Evolutionary conservation across 2,113 vertebrate genomes (phyloP).

Genomic region (Cottus gobio): DNA sequence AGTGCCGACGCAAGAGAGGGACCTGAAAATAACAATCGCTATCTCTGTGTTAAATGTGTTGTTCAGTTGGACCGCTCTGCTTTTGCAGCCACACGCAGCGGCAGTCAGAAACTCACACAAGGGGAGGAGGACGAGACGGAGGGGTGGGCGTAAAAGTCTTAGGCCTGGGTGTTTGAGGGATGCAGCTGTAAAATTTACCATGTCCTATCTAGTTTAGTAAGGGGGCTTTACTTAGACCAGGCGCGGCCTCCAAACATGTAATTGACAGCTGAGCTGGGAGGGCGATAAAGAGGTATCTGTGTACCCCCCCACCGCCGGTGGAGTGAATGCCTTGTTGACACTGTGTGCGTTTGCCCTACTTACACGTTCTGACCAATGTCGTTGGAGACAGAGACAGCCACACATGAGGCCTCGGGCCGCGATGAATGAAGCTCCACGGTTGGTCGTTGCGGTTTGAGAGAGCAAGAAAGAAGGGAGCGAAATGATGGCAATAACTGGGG

Average conservation of each 20-base stretch:
- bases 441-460: slow-evolving; percentile 33
- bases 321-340: slow-evolving; percentile 44
- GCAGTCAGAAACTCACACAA: neutral
- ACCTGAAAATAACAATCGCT: slow-evolving; percentile 38
- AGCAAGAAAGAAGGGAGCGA: slow-evolving; percentile 13
- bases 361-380: slow-evolving; percentile 19
- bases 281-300: slow-evolving; percentile 57
- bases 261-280: slow-evolving; percentile 26
- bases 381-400: slow-evolving; percentile 49
- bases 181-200: slow-evolving; percentile 69
- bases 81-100: neutral
- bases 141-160: slow-evolving; percentile 23
- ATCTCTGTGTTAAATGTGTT: slow-evolving; percentile 34
- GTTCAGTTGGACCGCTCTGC: neutral
- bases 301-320: neutral
- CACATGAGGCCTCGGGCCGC: slow-evolving; percentile 19
- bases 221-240: slow-evolving; percentile 61
- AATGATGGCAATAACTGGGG: slow-evolving; percentile 53
- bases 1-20: slow-evolving; percentile 8
- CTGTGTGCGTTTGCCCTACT: slow-evolving; percentile 33
- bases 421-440: slow-evolving; percentile 58
- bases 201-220: slow-evolving; percentile 57
- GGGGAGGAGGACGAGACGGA: slow-evolving; percentile 27
- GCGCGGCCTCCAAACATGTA: slow-evolving; percentile 31
- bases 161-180: slow-evolving; percentile 47